Evolutionary conservation across 2,797 vertebrate genomes (phyloP), one percentile per base, ranked within the genome.

Genomic region (Petrocephalus sullivani): DNA sequence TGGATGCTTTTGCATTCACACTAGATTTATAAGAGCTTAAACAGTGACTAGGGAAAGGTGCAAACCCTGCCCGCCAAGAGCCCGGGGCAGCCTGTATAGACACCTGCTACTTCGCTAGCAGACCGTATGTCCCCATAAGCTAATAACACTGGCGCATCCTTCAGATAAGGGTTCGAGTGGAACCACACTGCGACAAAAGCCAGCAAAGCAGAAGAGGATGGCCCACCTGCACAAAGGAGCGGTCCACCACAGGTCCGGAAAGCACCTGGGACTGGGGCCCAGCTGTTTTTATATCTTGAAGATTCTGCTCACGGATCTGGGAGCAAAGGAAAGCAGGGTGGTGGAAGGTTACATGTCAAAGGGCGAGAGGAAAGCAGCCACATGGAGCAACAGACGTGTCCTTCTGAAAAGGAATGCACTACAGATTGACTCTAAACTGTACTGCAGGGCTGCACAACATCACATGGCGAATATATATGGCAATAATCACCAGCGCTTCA

Each of bases 181-280:
- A 87, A 89, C 60, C 61, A 91, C 23, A 87, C 88, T 61, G 16
- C 64, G 85, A 90, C 16, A 92, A 75, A 91, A 91, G 57, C 90
- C 46, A 90, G 90, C 89, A 89, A 90, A 90, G 54, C 2, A 9
- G 19, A 14, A 23, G 2, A 9, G 33, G 12, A 60, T 88, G 87
- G 94, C 98, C 97, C 94, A 99, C 98, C 98, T 99, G 98, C 91
- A 95, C 95, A 4, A 96, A 97, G 90, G 95, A 95, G 83, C 98
- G 97, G 89, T 99, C 98, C 94, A 96, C 94, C 85, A 96, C 93
- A 0, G 94, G 94, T 88, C 97, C 95, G 88, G 96, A 97, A 92
- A 99, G 95, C 92, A 99, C 96, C 95, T 99, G 98, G 61, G 98
- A 99, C 92, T 99, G 98, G 84, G 98, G 98, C 0, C 98, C 98